Evolutionary conservation across 2,113 vertebrate genomes (phyloP).

Genomic region (Coptodon rendalli): DNA sequence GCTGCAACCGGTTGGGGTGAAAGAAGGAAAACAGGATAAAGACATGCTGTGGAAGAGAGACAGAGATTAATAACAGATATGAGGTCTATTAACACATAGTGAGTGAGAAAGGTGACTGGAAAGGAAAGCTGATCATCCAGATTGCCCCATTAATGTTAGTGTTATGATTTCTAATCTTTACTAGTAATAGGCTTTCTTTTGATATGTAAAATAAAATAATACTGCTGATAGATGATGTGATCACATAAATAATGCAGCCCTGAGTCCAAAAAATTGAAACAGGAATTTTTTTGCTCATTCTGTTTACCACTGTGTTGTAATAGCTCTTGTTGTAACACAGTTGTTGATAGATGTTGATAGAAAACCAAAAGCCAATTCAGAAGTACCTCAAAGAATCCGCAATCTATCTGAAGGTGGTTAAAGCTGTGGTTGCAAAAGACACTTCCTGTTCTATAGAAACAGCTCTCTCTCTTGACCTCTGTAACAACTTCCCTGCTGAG

Average conservation of each 20-base stretch:
- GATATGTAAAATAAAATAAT: not conserved
- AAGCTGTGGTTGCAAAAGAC: not conserved
- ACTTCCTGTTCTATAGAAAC: not conserved
- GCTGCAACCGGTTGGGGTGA: too few relatives aligned
- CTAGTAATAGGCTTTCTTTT: not conserved
- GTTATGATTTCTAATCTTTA: not conserved
- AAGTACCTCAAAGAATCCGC: not conserved
- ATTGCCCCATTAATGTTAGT: not conserved
- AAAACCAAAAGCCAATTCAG: not conserved
- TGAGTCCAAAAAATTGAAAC: not conserved
- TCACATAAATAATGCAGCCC: not conserved
- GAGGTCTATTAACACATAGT: too few relatives aligned
- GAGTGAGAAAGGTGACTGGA: too few relatives aligned
- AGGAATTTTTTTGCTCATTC: not conserved
- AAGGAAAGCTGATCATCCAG: not conserved
- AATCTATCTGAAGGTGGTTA: not conserved
- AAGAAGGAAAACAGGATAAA: too few relatives aligned
- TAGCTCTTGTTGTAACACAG: not conserved
- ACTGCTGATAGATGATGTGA: not conserved
- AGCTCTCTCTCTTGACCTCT: not conserved
- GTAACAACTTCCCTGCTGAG: not conserved
- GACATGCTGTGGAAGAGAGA: too few relatives aligned
- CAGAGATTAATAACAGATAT: too few relatives aligned
- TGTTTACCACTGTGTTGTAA: not conserved
- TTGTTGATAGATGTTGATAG: not conserved